Base-by-base conservation (phyloP, 1,140 invertebrate species). In the Bilobella aurantiaca region DNA sequence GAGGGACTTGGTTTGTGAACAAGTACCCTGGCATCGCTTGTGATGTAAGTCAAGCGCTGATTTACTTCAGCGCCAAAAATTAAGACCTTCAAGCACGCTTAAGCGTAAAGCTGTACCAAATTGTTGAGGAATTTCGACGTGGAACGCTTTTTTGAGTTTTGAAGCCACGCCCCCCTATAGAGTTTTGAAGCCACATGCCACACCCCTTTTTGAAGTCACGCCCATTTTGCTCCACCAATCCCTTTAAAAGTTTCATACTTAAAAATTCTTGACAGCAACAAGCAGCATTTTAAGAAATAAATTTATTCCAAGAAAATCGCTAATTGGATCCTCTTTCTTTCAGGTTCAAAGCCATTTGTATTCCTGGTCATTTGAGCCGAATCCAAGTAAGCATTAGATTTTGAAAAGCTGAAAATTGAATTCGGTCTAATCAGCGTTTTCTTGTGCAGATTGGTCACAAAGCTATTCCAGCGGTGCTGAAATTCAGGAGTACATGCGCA, bases 1-100 rank as follows among this genome's bases (percentile, higher is more conserved):
- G 69, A 0, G 69, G 69, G 21, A 66, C 69, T 2, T 71, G 69
- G 69, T 56, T 66, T 21, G 62, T 29, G 53, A 65, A 64, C 27
- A 69, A 30, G 12, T 69, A 66, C 63, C 61, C 61, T 14, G 64
- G 62, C 16, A 58, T 42, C 8, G 34, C 34, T 42, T 42, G 34
- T 42, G 34, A 42, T 42, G 34, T 42, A 18, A 42, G 34, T 42
- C 18, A n/a, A n/a, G n/a, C n/a, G n/a, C n/a, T n/a, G n/a, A n/a
- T n/a, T n/a, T n/a, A n/a, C n/a, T n/a, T n/a, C n/a, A n/a, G n/a
- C n/a, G n/a, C n/a, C n/a, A n/a, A n/a, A n/a, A n/a, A n/a, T n/a
- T n/a, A n/a, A n/a, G n/a, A n/a, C 34, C 8, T 42, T 42, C 18
- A 42, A 42, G 34, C 18, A 12, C 34, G 18, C 34, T 42, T 42